Conservation (phyloP, 2,797 vertebrate species). For the Acestrorhynchus altus region DNA sequence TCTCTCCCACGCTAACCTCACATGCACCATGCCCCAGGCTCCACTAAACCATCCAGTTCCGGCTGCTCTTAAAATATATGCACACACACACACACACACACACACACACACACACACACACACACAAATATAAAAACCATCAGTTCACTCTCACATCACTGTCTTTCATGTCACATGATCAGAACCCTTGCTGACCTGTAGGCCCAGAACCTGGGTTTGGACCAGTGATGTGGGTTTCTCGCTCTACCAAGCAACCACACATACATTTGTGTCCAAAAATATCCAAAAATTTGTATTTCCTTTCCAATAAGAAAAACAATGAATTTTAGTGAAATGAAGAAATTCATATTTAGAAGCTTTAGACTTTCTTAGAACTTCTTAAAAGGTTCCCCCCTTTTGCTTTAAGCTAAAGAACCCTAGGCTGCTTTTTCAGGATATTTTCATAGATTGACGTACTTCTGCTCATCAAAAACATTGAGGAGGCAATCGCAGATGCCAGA, state of each 20-base stretch:
- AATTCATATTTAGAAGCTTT: too few relatives aligned
- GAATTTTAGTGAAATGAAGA: too few relatives aligned
- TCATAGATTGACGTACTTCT: too few relatives aligned
- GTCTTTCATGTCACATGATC: neutral
- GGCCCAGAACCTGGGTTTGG: neutral
- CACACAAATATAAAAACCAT: slow-evolving; percentile 3
- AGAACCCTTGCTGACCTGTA: neutral
- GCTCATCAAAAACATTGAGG: too few relatives aligned
- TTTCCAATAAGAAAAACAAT: too few relatives aligned
- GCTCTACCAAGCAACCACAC: neutral
- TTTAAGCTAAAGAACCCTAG: too few relatives aligned
- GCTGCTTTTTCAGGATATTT: too few relatives aligned
- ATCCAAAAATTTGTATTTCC: too few relatives aligned
- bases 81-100: slow-evolving; percentile 1
- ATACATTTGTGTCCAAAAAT: neutral
- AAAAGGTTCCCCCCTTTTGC: too few relatives aligned
- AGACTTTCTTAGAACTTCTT: too few relatives aligned
- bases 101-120: neutral
- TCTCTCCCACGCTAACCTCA: slow-evolving; percentile 68
- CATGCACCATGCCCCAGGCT: slow-evolving; percentile 63
- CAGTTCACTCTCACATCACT: neutral
- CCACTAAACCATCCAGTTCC: slow-evolving; percentile 26
- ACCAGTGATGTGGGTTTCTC: neutral
- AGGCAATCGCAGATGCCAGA: too few relatives aligned
- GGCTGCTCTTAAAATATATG: slow-evolving; percentile 18